phyloP scores from a whole-genome alignment of 64 coral and sea anemone genomes.

The Pocillopora verrucosa region DNA sequence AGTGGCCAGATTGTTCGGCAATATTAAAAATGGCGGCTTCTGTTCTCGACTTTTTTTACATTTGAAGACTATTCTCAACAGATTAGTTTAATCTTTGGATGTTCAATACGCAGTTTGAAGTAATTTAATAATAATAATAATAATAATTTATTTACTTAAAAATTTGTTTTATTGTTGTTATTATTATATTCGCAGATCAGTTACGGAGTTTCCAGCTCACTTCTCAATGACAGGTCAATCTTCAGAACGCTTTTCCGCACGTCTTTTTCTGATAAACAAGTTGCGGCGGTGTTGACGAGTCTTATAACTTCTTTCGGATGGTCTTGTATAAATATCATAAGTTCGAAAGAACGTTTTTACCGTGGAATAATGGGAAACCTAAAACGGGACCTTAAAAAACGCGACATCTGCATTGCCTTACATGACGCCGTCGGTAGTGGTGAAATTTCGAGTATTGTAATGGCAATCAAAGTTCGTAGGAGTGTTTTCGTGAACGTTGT shows the following conservation, averaged over 20 bases:
- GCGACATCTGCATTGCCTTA: constrained; percentile 52
- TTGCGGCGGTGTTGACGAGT: constrained; percentile 29
- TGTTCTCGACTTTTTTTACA: too few relatives aligned
- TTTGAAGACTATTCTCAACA: too few relatives aligned
- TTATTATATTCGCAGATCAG: constrained; percentile 1
- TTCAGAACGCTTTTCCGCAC: constrained; percentile 27
- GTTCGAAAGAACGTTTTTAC: constrained; percentile 30
- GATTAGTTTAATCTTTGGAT: too few relatives aligned
- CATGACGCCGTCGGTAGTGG: background rate
- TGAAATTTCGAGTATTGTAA: constrained; percentile 17
- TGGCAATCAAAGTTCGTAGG: background rate
- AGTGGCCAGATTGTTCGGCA: too few relatives aligned
- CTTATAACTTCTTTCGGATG: constrained; percentile 49
- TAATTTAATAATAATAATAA: too few relatives aligned
- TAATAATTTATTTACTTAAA: too few relatives aligned
- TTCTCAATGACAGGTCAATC: constrained; percentile 40
- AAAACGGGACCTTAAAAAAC: constrained; percentile 42
- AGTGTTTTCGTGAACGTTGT: constrained; percentile 52
- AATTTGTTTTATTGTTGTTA: background rate
- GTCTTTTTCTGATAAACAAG: constrained; percentile 36
- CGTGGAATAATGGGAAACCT: constrained; percentile 1
- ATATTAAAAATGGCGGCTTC: too few relatives aligned
- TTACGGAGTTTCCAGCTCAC: constrained; percentile 19
- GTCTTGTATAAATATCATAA: constrained; percentile 61
- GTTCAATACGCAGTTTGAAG: too few relatives aligned